A percentile compares a stretch with the other conserved stretches of the same genome.
These are phyloP conservation scores for Actinernus sp. DNA, from an alignment of 92 coral and sea anemone genomes.

Conservation along the genomic window DNA sequence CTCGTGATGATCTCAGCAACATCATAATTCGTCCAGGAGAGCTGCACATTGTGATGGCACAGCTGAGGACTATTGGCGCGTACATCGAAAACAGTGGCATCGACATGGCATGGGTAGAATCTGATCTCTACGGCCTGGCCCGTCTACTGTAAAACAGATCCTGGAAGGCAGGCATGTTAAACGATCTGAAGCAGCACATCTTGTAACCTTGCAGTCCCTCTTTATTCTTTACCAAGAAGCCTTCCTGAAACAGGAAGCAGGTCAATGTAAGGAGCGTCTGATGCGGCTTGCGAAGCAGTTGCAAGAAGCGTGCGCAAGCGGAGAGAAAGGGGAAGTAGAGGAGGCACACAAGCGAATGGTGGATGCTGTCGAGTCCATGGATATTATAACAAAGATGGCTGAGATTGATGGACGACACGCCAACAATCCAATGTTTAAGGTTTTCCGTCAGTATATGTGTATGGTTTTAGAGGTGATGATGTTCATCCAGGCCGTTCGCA, in stretches of 20 bases:
- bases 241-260: conserved; percentile 6
- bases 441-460: conserved; percentile 46
- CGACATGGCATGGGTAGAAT: conserved; percentile 59
- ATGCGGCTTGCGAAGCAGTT: conserved; percentile 28
- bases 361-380: conserved; percentile 18
- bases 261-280: not conserved
- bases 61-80: conserved; percentile 39
- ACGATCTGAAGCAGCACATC: conserved; percentile 57
- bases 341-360: conserved; percentile 18
- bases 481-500: conserved; percentile 49
- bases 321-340: conserved; percentile 10
- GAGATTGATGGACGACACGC: conserved; percentile 21
- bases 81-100: conserved; percentile 65
- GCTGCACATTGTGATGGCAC: conserved; percentile 53
- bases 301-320: conserved; percentile 29
- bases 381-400: conserved; percentile 40
- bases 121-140: conserved; percentile 60
- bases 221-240: conserved; percentile 52
- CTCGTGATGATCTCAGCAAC: conserved; percentile 38
- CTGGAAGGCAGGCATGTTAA: too few species aligned
- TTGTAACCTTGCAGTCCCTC: conserved; percentile 57
- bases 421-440: conserved; percentile 31
- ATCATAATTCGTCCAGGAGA: conserved; percentile 68
- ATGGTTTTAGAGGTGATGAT: conserved; percentile 57
- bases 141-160: conserved; percentile 61